These are phyloP conservation scores for Saccopteryx bilineata DNA, from an alignment of 2,113 vertebrate species.

Conservation along the genomic window DNA sequence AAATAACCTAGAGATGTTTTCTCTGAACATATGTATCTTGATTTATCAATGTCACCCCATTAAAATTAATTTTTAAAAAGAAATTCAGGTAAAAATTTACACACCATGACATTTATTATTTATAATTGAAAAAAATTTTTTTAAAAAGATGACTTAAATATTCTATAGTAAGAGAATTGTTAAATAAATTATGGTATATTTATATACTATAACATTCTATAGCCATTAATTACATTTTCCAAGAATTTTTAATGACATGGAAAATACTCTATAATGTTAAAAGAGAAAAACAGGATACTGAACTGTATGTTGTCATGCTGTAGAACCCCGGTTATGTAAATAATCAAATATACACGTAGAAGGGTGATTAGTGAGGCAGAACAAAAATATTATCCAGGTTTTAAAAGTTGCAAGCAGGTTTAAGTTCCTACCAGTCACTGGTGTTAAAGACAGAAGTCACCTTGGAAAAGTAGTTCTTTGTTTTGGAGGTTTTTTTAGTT, in stretches of 20 bases:
- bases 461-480: slow-evolving; percentile 27
- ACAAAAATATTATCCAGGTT: not conserved
- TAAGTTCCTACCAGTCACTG: slow-evolving; percentile 20
- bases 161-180: no score
- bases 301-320: not conserved
- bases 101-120: slow-evolving; percentile 53
- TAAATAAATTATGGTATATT: no score
- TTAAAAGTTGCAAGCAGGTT: not conserved
- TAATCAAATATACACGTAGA: slow-evolving; percentile 40
- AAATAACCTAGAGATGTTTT: no score
- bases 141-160: no score
- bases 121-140: slow-evolving; percentile 25
- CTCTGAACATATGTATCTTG: no score
- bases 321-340: slow-evolving; percentile 67
- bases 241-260: no score
- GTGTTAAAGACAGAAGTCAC: slow-evolving; percentile 40
- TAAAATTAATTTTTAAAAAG: not conserved
- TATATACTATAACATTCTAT: no score
- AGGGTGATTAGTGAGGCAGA: slow-evolving; percentile 39
- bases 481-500: not conserved
- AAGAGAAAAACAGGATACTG: slow-evolving; percentile 10
- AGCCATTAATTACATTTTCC: no score
- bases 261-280: slow-evolving; percentile 12
- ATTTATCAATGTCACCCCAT: no score
- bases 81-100: slow-evolving; percentile 50